phyloP scores from a whole-genome alignment of 2,113 vertebrate genomes.

The Psephotus haematonotus region DNA sequence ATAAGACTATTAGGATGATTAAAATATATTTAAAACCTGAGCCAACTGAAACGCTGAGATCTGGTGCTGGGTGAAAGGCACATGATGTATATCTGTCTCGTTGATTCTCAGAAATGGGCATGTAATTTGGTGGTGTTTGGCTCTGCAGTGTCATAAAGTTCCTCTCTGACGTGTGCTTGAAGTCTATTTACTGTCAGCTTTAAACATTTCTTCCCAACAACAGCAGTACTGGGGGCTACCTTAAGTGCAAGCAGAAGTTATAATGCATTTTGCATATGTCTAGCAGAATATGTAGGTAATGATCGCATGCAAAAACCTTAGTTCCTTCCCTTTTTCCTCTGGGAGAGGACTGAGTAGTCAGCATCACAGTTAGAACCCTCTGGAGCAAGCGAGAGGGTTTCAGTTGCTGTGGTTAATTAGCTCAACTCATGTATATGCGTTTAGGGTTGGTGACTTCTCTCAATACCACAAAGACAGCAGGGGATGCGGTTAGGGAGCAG shows the following conservation, averaged over 20 bases:
- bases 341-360: not conserved
- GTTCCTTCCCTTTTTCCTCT: not conserved
- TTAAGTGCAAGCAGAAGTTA: not conserved
- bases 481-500: not conserved
- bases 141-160: not conserved
- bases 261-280: not conserved
- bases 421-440: not conserved
- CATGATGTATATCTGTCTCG: not conserved
- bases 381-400: not conserved
- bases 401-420: not conserved
- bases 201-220: not conserved
- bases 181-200: not conserved
- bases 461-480: not conserved
- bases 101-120: not conserved
- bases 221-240: not conserved
- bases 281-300: not conserved
- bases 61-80: constrained; percentile 4
- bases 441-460: not conserved
- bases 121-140: not conserved
- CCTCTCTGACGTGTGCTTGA: not conserved
- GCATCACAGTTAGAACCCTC: not conserved
- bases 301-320: not conserved
- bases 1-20: constrained; percentile 71
- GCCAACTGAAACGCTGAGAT: constrained; percentile 51
- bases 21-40: constrained; percentile 63